phyloP scores from a whole-genome alignment of 35 echinoderm and acorn worm species.

The Ptychodera flava region DNA sequence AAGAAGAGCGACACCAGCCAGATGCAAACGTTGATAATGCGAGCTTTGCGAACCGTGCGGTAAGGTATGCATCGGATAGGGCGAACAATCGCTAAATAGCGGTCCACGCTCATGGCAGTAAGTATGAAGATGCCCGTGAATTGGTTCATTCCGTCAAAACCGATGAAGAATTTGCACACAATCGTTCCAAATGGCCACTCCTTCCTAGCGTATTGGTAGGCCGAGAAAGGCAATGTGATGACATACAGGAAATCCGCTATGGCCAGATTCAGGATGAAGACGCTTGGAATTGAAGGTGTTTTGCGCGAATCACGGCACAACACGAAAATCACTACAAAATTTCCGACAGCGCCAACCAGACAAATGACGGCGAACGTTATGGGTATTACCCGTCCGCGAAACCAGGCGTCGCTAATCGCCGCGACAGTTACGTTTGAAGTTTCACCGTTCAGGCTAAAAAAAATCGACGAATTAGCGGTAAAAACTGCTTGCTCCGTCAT shows the following conservation, averaged over 20 bases:
- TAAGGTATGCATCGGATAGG: conserved; percentile 84
- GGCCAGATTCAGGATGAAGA: conserved; percentile 76
- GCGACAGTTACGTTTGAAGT: too few species aligned
- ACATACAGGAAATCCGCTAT: conserved; percentile 83
- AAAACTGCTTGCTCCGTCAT: too few species aligned
- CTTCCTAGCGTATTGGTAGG: conserved; percentile 41
- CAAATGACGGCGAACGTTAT: too few species aligned
- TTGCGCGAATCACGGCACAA: conserved; percentile 55
- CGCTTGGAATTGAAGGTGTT: conserved; percentile 79
- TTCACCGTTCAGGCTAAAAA: too few species aligned
- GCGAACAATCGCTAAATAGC: conserved; percentile 78
- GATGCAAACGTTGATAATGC: conserved; percentile 41
- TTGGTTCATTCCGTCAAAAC: conserved; percentile 78
- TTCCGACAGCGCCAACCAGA: conserved; percentile 44
- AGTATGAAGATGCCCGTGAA: conserved; percentile 85
- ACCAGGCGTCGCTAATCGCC: too few species aligned
- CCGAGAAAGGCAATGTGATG: conserved; percentile 59
- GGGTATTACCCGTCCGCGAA: too few species aligned
- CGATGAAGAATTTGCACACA: conserved; percentile 59
- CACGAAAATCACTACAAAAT: conserved; percentile 74
- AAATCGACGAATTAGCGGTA: too few species aligned
- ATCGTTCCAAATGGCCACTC: conserved; percentile 70
- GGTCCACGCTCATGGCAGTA: conserved; percentile 72
- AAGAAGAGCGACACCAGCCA: conserved; percentile 50
- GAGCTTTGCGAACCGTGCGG: conserved; percentile 62